Conservation (phyloP, 1,140 invertebrate genomes). For the Theocolax elegans region DNA sequence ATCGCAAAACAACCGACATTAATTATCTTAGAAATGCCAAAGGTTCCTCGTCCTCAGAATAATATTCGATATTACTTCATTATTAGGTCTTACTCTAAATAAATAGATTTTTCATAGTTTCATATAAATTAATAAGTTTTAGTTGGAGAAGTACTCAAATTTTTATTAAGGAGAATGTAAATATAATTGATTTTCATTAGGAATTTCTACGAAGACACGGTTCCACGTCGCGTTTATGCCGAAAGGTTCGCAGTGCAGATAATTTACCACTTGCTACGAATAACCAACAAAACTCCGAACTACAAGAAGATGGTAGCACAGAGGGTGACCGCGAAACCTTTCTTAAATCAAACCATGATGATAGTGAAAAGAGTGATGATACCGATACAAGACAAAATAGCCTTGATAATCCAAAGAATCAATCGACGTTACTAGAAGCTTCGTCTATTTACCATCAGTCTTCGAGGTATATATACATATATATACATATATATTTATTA, state of each 20-base stretch:
- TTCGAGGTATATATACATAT: constrained; percentile 50
- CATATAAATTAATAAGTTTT: no score
- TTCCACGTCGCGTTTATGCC: constrained; percentile 80
- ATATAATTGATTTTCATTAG: constrained; percentile 46
- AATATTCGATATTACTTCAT: no score
- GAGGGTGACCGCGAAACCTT: constrained; percentile 67
- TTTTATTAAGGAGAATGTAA: background rate
- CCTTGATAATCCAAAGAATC: constrained; percentile 56
- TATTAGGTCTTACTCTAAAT: no score
- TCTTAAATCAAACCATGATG: constrained; percentile 54
- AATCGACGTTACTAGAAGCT: constrained; percentile 51
- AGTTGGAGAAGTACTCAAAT: background rate
- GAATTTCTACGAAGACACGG: constrained; percentile 79
- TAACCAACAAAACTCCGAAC: constrained; percentile 52
- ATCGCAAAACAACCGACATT: no score
- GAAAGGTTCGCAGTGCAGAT: constrained; percentile 79
- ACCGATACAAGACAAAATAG: constrained; percentile 54
- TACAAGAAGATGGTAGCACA: constrained; percentile 60
- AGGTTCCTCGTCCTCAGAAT: no score
- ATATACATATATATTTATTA: no score
- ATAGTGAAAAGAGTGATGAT: constrained; percentile 57
- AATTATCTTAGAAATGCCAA: no score
- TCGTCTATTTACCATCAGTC: constrained; percentile 53
- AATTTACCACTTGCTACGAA: constrained; percentile 68
- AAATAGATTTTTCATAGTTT: no score